Evolutionary conservation across 1,140 invertebrate genomes (phyloP).

Genomic region (Orius insidiosus): DNA sequence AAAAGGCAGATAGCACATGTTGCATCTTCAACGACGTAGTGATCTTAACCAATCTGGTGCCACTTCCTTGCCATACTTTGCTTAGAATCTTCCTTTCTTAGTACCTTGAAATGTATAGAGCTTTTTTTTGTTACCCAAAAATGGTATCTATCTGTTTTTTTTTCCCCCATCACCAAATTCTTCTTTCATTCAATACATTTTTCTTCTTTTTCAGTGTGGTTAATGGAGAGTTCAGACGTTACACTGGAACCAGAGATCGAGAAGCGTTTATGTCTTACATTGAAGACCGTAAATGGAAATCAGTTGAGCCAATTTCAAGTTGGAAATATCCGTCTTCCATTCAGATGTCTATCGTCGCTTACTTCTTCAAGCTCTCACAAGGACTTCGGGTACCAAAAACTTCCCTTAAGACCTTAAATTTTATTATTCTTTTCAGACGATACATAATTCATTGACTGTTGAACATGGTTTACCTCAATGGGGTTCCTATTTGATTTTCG

Average conservation of each 20-base stretch:
- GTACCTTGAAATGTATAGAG: no score
- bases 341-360: conserved; percentile 81
- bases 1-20: no score
- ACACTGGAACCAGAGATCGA: conserved; percentile 73
- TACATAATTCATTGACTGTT: conserved; percentile 81
- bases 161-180: no score
- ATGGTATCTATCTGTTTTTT: conserved; percentile 5
- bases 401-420: neutral
- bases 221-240: conserved; percentile 86
- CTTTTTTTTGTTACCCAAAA: no score
- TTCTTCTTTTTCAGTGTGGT: conserved; percentile 53
- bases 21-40: no score
- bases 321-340: conserved; percentile 86
- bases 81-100: no score
- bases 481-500: conserved; percentile 91
- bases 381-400: conserved; percentile 54
- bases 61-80: no score
- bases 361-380: conserved; percentile 88
- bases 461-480: conserved; percentile 88
- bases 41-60: no score
- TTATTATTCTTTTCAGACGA: conserved; percentile 38
- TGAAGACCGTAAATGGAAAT: conserved; percentile 73
- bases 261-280: conserved; percentile 77
- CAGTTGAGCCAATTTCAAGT: conserved; percentile 63
- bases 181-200: no score